Evolutionary conservation across 1,140 invertebrate genomes (phyloP).

Genomic region (Druon quercuslanigerum): DNA sequence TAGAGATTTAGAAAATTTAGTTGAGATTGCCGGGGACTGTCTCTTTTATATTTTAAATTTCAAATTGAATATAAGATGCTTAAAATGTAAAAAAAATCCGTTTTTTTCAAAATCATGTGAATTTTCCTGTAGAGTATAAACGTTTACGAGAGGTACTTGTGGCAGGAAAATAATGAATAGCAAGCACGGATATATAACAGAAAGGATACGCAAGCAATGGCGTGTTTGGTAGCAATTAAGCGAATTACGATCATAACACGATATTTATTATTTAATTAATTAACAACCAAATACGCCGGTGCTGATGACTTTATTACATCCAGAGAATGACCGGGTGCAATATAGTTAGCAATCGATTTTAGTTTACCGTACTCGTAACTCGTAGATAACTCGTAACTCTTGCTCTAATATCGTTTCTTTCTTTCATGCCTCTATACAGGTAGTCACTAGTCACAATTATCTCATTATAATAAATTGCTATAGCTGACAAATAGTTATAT

Average conservation of each 20-base stretch:
- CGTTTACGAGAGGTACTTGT: constrained; percentile 12
- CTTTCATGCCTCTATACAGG: background rate
- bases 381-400: constrained; percentile 8
- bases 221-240: constrained; percentile 60
- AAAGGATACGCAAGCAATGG: constrained; percentile 57
- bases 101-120: background rate
- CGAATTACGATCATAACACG: constrained; percentile 56
- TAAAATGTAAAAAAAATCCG: background rate
- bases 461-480: constrained; percentile 14
- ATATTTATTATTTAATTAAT: constrained; percentile 66
- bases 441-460: background rate
- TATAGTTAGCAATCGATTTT: constrained; percentile 25
- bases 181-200: constrained; percentile 33
- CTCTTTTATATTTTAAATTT: too few species aligned
- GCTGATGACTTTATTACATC: constrained; percentile 23
- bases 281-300: constrained; percentile 38
- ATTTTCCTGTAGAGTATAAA: background rate
- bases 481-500: background rate
- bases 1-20: too few species aligned
- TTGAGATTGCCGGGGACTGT: too few species aligned
- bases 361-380: background rate
- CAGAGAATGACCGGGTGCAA: constrained; percentile 18
- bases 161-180: background rate
- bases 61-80: too few species aligned
- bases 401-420: constrained; percentile 11